Evolutionary conservation across 2,113 vertebrate genomes (phyloP), one percentile per base, ranked within the genome.

Genomic region (Pterophyllum scalare): DNA sequence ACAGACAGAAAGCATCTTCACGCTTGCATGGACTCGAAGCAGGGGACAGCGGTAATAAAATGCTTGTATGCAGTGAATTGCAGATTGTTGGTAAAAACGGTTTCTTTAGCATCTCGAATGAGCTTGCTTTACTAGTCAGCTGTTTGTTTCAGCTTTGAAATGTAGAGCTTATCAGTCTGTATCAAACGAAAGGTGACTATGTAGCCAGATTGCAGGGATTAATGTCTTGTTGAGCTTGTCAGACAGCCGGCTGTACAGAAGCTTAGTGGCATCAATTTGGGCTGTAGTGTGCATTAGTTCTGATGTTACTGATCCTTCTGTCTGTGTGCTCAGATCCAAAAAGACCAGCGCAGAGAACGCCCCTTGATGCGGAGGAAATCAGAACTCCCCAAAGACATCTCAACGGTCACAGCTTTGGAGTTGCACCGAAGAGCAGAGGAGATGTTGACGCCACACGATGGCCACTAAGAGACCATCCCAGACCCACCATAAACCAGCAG

Each of bases 341-440:
- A 96, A 93, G 98, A 98, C 59, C 97, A 95, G 94, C 96, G 97
- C 87, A 96, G 96, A 93, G 97, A 98, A 91, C 97, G 97, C 82
- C 96, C 97, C 14, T 84, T 98, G 79, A 95, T 97, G 94, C 96
- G 98, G 89, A 98, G 98, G 96, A 99, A 99, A 96, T 98, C 98
- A 0, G 98, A 99, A 95, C 97, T 98, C 93, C 98, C 98, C 93
- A 97, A 96, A 96, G 98, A 99, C 95, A 97, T 97, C 94, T 98
- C 97, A 96, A 97, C 98, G 75, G 96, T 97, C 96, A 98, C 96
- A 88, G 98, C 98, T 94, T 95, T 98, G 96, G 98, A 99, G 95
- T 94, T 98, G 83, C 98, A 98, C 94, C 96, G 97, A 94, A 95
- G 97, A 89, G 97, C 97, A 28, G 97, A 98, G 64, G 97, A 97